phyloP scores from a whole-genome alignment of 92 coral and sea anemone genomes.

The Epizoanthus rinbou region DNA sequence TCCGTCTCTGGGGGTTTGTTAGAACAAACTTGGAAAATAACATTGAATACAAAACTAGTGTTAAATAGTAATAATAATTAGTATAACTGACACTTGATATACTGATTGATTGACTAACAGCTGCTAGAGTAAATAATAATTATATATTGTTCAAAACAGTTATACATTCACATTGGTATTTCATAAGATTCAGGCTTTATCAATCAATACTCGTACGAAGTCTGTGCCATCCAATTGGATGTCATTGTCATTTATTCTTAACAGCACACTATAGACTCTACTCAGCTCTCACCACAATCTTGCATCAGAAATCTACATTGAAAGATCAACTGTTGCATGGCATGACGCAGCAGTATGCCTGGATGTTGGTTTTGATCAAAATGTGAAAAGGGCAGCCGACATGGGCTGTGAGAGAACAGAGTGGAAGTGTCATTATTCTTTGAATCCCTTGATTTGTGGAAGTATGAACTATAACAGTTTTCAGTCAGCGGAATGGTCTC shows the following conservation, averaged over 20 bases:
- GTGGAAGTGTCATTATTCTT: conserved; percentile 2
- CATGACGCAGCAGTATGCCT: conserved; percentile 14
- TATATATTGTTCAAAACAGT: no score
- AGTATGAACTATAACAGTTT: conserved; percentile 24
- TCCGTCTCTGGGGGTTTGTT: no score
- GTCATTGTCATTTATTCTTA: conserved; percentile 1
- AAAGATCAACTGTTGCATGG: conserved; percentile 34
- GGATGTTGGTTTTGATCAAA: conserved; percentile 49
- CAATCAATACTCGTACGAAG: no score
- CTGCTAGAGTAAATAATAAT: no score
- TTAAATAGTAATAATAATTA: no score
- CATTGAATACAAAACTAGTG: no score
- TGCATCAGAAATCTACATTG: conserved; percentile 41
- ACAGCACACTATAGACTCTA: conserved; percentile 10
- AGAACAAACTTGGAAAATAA: no score
- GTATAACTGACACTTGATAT: no score
- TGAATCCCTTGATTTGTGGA: conserved; percentile 20
- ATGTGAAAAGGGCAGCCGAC: neutral
- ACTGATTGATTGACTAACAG: no score
- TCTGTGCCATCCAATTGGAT: no score
- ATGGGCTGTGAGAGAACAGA: conserved; percentile 29
- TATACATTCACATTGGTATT: no score
- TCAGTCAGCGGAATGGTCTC: conserved; percentile 70
- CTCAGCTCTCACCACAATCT: conserved; percentile 8
- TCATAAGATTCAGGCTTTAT: no score